Evolutionary conservation across 2,797 vertebrate genomes (phyloP), one percentile per base, ranked within the genome.

Genomic region (Lepidocolaptes lacrymiger): DNA sequence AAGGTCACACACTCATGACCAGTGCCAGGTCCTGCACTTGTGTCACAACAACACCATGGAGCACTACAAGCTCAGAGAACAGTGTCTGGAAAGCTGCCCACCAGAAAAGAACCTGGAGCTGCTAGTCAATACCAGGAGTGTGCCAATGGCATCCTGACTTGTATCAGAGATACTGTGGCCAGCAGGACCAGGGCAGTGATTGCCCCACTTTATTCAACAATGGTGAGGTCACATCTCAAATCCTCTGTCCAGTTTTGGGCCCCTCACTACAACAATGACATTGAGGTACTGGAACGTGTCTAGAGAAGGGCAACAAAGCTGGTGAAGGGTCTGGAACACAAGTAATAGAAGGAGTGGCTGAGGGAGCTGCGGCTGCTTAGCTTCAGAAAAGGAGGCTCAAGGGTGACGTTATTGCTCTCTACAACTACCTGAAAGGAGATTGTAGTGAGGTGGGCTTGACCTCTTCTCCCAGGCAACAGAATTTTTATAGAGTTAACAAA

Each of bases 401-500:
- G 37, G 26, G 9, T 56, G 37, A 63, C 12, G 3, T 48, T 39
- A 20, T 10, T 19, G 22, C 22, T 46, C 39, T 36, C 44, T 52
- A 28, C 11, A 41, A 27, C 12, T 41, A 14, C 18, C 37, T 56
- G 56, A 27, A 64, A 46, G 22, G 19, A 52, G 4, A 3, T 7
- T 22, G 11, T 5, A 54, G 34, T 7, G 3, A 71, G 12, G 11
- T 71, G 23, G 16, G 14, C 28, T 59, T 0, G 0, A 10, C 21
- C 14, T 54, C 39, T 86, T 66, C 52, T 71, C 4, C 16, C 26
- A 22, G 0, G 20, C 13, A 56, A 12, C 1, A 48, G n/a, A 49
- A 16, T 36, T 62, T 62, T 75, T 72, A 22, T 6, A 52, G 7
- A 52, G 14, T 13, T 59, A 46, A 39, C 6, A 39, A 83, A 46